Percentiles rank a stretch among this genome's conserved stretches.
Evolutionary conservation across 1,140 invertebrate genomes (phyloP).

Genomic region (Phthorimaea operculella): DNA sequence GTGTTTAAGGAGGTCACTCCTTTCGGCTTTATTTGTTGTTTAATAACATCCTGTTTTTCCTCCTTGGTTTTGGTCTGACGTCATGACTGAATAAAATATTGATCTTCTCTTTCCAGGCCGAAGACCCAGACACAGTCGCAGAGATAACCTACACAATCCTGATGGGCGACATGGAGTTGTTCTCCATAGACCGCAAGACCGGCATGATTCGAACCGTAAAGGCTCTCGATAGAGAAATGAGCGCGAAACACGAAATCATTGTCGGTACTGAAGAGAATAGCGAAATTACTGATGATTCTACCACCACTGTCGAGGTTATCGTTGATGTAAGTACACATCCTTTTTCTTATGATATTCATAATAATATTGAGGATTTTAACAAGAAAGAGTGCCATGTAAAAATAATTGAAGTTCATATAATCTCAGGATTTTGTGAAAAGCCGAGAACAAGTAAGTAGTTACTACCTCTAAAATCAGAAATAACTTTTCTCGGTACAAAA

Average conservation of each 20-base stretch:
- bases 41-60: no score
- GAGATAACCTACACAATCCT: constrained; percentile 87
- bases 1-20: no score
- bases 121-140: constrained; percentile 81
- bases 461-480: no score
- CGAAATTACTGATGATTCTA: constrained; percentile 75
- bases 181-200: constrained; percentile 81
- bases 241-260: constrained; percentile 77
- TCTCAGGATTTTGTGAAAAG: no score
- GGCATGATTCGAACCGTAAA: constrained; percentile 81
- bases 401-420: no score
- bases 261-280: constrained; percentile 86
- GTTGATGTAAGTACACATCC: constrained; percentile 73
- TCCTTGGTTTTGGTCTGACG: no score
- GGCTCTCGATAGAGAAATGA: constrained; percentile 83
- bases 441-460: no score
- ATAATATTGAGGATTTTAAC: no score
- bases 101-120: constrained; percentile 39
- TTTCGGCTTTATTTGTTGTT: no score
- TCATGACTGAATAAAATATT: not conserved
- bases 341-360: no score
- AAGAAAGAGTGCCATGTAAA: no score
- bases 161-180: constrained; percentile 81
- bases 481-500: no score
- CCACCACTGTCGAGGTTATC: constrained; percentile 78